Base-by-base conservation (phyloP, 2,888 invertebrate genomes). In the Yponomeuta malinellus region DNA sequence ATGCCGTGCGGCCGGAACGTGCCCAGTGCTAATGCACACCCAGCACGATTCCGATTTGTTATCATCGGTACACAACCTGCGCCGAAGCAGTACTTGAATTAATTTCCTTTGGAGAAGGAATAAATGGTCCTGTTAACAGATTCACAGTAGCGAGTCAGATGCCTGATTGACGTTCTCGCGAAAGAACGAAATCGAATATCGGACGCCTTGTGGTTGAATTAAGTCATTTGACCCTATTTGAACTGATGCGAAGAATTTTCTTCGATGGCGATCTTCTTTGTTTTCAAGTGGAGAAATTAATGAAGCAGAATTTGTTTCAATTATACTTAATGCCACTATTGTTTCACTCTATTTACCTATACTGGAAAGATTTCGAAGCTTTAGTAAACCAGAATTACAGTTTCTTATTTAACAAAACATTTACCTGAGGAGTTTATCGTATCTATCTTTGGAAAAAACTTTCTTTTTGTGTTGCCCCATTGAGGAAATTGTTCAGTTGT, bases 11-110 rank as follows among this genome's bases (percentile, higher is more conserved):
- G 78, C 72, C 80, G 83, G 85, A 88, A 84, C 88, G 87, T 87
- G 89, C 85, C 78, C 81, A 82, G 83, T 82, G 86, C 87, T 88
- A 89, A 90, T 88, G 88, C 85, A 85, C 81, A 79, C 81, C 78
- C 81, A 77, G 88, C 89, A 90, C 89, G 89, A 89, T 87, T 88
- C 79, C 79, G 88, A 88, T 89, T 87, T 83, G 82, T 85, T 89
- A 89, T 89, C 88, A 43, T 52, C n/a, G 33, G 23, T 10, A n/a
- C 37, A 48, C 70, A 23, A 64, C 63, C 43, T 48, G 43, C 64
- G 48, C 70, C 33, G 63, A 52, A 52, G 48, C 48, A 23, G 43
- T 68, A n/a, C 68, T 37, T 68, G 33, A 31, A 65, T 64, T 65
- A 33, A 65, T 68, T 37, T 65, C 10, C 33, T n/a, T 33, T 4